Evolutionary conservation across 2,797 vertebrate species (phyloP), one percentile per base, ranked within the genome.

Genomic region (Sebastes kiyomatsui): DNA sequence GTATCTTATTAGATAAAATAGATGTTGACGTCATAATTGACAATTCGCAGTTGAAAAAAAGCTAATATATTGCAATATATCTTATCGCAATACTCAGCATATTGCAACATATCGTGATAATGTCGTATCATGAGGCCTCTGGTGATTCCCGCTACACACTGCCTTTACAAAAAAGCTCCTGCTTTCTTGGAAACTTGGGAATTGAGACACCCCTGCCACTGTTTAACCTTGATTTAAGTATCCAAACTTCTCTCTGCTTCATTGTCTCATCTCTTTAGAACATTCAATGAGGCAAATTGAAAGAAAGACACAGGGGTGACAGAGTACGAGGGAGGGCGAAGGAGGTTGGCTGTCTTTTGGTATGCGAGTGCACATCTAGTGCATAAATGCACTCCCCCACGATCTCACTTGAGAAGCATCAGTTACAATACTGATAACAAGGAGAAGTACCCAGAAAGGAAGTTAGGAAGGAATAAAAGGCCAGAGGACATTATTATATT

Each of bases 161-260:
- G 20, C 65, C 8, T 52, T 1, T 68, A 55, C 1, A 13, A 60
- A 22, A 67, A 67, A 27, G 4, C 23, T 33, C 22, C 28, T 5
- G 32, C 38, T 33, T 3, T 8, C 42, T 58, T 25, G n/a, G 72
- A 38, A 70, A 54, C 42, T 8, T 76, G 14, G 12, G 35, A 84
- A 71, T 64, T 25, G 42, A 90, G 62, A 72, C 28, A 2, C 35
- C 5, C 33, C 33, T 55, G 32, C 6, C 9, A 1, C 25, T 62
- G 7, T 35, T 80, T 77, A 55, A 71, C 62, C 23, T 77, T 72
- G 46, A 68, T 67, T 59, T 52, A 66, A 66, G 64, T 32, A 20
- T 32, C 3, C 20, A 32, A n/a, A 42, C 59, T 65, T 42, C 11
- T 42, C 23, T 66, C 4, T 18, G 5, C 2, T 20, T 32, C 7